Percentiles rank a stretch among this genome's conserved stretches.
phyloP scores from a whole-genome alignment of 2,797 vertebrate species.

The Synanceia verrucosa region DNA sequence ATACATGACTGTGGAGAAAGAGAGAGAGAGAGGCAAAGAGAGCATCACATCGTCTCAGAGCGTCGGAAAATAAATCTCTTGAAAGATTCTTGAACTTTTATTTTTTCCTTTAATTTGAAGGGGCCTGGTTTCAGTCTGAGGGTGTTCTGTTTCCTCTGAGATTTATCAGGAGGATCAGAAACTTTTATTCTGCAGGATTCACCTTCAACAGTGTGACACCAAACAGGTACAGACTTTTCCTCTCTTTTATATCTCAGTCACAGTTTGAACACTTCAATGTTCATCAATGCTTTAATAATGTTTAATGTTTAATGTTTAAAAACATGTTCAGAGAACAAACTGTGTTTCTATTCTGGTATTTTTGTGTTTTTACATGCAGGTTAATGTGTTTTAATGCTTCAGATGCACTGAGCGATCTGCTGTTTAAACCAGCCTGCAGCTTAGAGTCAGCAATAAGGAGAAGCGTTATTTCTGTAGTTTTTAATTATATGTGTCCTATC shows the following conservation, averaged over 20 bases:
- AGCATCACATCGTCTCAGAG: background rate
- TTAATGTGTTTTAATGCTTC: background rate
- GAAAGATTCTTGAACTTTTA: background rate
- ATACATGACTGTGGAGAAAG: no score
- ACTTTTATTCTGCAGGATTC: conserved; percentile 24
- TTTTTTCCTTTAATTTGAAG: rapidly evolving
- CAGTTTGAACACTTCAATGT: background rate
- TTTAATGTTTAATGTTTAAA: no score
- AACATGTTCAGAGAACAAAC: no score
- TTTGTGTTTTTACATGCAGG: background rate
- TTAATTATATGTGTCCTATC: background rate
- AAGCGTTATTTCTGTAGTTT: no score
- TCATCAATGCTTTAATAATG: no score
- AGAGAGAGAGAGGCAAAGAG: background rate
- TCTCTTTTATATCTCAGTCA: background rate
- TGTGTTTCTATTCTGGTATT: no score
- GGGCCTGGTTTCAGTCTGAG: background rate
- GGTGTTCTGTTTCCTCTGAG: rapidly evolving
- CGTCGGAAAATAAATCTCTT: background rate
- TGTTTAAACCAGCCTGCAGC: background rate
- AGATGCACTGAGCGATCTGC: background rate
- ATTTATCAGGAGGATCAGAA: background rate
- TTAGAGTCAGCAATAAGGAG: background rate
- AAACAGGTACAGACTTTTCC: conserved; percentile 25
- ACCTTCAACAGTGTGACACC: background rate